Evolutionary conservation across 2,797 vertebrate species (phyloP), one percentile per base, ranked within the genome.

Genomic region (Threskiornis aethiopicus): DNA sequence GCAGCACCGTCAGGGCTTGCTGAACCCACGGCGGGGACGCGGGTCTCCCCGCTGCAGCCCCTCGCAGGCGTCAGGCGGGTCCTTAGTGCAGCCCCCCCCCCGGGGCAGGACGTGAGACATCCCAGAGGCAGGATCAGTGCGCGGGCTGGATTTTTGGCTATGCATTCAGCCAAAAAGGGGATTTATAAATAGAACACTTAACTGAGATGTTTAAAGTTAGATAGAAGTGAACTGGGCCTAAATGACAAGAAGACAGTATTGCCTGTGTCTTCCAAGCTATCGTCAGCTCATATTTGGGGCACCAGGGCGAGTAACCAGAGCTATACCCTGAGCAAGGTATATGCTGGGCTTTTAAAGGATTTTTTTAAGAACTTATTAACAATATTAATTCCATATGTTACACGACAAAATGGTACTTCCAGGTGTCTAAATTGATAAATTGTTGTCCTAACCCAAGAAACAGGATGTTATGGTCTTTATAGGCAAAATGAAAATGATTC

Each of bases 61-160:
- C 52, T 35, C 0, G 0, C 5, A 7, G 59, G 37, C 3, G 0
- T 8, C 37, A 28, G 46, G 33, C 42, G 21, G 51, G 17, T 59
- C 35, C 18, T 7, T 3, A 16, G 5, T 4, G 21, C 59, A 62
- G 42, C 31, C 22, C 28, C 66, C 29, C 29, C 13, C 21, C 11
- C 14, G 25, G 54, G 31, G 12, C 49, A 57, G 47, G 39, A 28
- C 6, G 2, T 24, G n/a, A 44, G n/a, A 57, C 25, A 31, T 9
- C 51, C 66, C 33, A 75, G 72, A 78, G 57, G 15, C 28, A 78
- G 65, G 9, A 90, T 59, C 51, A 31, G 16, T 10, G 17, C 47
- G 41, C 2, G 0, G 55, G 20, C 37, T 65, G n/a, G 44, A 57
- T 5, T 75, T 89, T 64, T 58, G 46, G 13, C 57, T 61, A 64